A percentile compares a stretch with the other conserved stretches of the same genome.
These are phyloP conservation scores for Acleris holmiana DNA, from an alignment of 2,888 invertebrate species.

Conservation along the genomic window DNA sequence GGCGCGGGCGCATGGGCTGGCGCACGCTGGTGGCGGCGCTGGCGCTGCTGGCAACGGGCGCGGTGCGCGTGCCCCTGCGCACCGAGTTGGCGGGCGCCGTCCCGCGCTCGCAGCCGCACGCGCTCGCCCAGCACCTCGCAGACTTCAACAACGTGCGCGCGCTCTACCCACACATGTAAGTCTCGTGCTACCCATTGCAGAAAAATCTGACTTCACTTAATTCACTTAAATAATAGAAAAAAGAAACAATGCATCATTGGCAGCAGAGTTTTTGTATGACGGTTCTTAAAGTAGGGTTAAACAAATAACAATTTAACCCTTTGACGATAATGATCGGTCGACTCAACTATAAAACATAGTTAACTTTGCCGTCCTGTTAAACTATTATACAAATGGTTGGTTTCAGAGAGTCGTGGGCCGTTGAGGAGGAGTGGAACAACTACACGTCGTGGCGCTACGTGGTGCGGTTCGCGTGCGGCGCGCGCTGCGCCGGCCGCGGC, in stretches of 20 bases:
- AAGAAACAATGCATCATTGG: no score
- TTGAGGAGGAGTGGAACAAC: conserved; percentile 60
- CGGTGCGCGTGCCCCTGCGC: conserved; percentile 41
- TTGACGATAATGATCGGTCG: no score
- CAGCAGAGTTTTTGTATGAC: no score
- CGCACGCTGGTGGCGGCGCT: conserved; percentile 12
- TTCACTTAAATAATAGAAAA: no score
- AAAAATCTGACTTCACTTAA: not conserved
- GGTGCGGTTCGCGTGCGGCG: conserved; percentile 57
- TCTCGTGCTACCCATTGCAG: not conserved
- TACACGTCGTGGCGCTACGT: conserved; percentile 59
- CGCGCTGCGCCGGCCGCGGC: conserved; percentile 52
- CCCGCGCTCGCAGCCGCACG: conserved; percentile 7
- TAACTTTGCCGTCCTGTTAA: no score
- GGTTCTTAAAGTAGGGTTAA: no score
- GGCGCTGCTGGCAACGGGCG: conserved; percentile 2
- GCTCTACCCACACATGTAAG: conserved; percentile 5
- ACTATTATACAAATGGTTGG: not conserved
- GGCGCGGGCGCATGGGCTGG: conserved; percentile 2
- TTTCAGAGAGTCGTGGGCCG: conserved; percentile 53
- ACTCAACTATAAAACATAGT: no score
- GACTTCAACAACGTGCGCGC: conserved; percentile 13
- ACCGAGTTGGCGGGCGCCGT: not conserved
- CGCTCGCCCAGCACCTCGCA: conserved; percentile 6
- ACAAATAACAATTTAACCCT: no score